A percentile compares a stretch with the other conserved stretches of the same genome.
Evolutionary conservation across 2,888 invertebrate genomes (phyloP).

Genomic region (Meiosimyza decipiens): DNA sequence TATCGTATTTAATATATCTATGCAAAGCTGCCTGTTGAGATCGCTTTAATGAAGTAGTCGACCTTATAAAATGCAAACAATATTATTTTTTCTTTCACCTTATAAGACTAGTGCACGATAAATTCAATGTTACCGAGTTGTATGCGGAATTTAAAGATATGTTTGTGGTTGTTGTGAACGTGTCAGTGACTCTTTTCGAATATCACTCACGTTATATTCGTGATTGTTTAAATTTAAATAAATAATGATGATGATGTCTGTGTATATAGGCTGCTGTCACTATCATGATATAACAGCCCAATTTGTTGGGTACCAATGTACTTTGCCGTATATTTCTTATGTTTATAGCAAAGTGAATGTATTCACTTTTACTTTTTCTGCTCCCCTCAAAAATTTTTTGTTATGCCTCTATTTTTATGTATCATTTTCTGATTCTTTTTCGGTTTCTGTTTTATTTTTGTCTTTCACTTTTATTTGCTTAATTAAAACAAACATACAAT

Average conservation of each 20-base stretch:
- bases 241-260: conserved; percentile 10
- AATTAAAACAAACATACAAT: too few species aligned
- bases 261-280: background rate
- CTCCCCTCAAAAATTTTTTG: too few species aligned
- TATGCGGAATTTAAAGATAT: conserved; percentile 1
- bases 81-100: background rate
- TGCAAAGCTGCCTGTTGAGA: background rate
- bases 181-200: conserved; percentile 14
- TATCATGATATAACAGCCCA: background rate
- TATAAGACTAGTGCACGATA: too few species aligned
- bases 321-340: too few species aligned
- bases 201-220: conserved; percentile 3
- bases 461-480: background rate
- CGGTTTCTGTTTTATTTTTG: conserved; percentile 3
- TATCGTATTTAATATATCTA: background rate
- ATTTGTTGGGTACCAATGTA: background rate
- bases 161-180: background rate
- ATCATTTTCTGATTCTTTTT: background rate
- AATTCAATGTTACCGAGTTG: background rate
- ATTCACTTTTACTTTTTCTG: too few species aligned
- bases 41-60: conserved; percentile 3
- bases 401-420: too few species aligned
- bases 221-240: conserved; percentile 13
- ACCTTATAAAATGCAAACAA: conserved; percentile 9
- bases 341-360: too few species aligned